Evolutionary conservation across 64 coral and sea anemone genomes (phyloP).

Genomic region (Montipora foliosa): DNA sequence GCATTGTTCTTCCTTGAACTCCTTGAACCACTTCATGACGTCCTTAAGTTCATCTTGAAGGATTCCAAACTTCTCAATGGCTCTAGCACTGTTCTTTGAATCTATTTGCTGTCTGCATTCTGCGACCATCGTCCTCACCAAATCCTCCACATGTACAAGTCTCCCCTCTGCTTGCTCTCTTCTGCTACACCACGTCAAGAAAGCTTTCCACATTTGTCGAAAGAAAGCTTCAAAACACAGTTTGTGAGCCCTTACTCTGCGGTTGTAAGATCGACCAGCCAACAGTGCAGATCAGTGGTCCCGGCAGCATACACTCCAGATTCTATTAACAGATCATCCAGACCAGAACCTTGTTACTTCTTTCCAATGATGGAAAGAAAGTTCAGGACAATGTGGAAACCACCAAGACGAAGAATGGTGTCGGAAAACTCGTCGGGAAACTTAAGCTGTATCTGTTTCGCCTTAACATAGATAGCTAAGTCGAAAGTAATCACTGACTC

Average conservation of each 20-base stretch:
- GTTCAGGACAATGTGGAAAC: not conserved
- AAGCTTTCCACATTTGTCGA: not conserved
- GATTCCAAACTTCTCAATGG: not conserved
- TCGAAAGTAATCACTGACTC: slow-evolving; percentile 46
- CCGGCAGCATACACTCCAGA: slow-evolving; percentile 13
- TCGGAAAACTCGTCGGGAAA: slow-evolving; percentile 20
- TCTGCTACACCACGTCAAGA: not conserved
- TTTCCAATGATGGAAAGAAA: slow-evolving; percentile 26
- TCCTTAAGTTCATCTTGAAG: slow-evolving; percentile 6
- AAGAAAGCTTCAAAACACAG: slow-evolving; percentile 8
- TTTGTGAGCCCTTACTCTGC: slow-evolving; percentile 21
- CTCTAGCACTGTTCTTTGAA: not conserved
- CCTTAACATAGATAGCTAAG: slow-evolving; percentile 49
- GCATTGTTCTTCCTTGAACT: not conserved
- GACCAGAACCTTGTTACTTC: slow-evolving; percentile 9
- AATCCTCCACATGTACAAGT: not conserved
- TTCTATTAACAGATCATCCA: slow-evolving; percentile 37
- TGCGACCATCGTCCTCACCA: not conserved
- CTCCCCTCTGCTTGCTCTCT: not conserved
- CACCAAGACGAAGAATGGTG: not conserved
- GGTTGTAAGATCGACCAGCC: slow-evolving; percentile 27
- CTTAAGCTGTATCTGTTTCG: slow-evolving; percentile 54
- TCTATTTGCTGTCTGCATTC: not conserved
- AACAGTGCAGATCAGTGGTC: not conserved
- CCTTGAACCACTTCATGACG: not conserved